Percentiles rank a stretch among this genome's conserved stretches.
phyloP scores from a whole-genome alignment of 2,888 invertebrate genomes.

The Drosophila mayaguana region DNA sequence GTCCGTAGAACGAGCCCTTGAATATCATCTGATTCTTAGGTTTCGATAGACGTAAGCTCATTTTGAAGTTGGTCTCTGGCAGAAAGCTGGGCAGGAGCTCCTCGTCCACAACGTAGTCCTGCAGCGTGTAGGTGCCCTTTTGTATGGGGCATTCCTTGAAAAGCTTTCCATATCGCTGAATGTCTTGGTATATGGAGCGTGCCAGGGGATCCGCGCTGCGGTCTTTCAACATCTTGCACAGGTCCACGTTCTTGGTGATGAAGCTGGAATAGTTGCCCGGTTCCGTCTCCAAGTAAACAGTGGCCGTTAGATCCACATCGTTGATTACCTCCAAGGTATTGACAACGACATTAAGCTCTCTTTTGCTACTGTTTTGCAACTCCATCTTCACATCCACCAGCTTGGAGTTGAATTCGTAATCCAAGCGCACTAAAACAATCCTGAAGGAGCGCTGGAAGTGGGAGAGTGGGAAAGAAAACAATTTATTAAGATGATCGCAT shows the following conservation, averaged over 20 bases:
- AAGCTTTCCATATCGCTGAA: slow-evolving; percentile 72
- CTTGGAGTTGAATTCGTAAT: slow-evolving; percentile 68
- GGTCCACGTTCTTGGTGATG: slow-evolving; percentile 63
- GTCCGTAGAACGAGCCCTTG: slow-evolving; percentile 66
- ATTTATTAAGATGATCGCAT: neutral
- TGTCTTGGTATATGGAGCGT: slow-evolving; percentile 72
- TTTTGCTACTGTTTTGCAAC: slow-evolving; percentile 69
- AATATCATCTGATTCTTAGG: slow-evolving; percentile 59
- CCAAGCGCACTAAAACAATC: slow-evolving; percentile 70
- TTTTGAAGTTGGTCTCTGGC: slow-evolving; percentile 76
- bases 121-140: slow-evolving; percentile 70
- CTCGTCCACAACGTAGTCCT: slow-evolving; percentile 78
- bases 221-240: slow-evolving; percentile 78
- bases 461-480: neutral
- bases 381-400: slow-evolving; percentile 66
- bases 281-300: slow-evolving; percentile 64
- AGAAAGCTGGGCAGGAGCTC: slow-evolving; percentile 81
- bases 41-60: slow-evolving; percentile 44
- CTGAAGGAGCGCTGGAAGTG: slow-evolving; percentile 77
- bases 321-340: slow-evolving; percentile 69
- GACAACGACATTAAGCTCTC: slow-evolving; percentile 58
- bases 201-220: slow-evolving; percentile 69
- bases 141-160: slow-evolving; percentile 78
- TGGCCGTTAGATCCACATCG: slow-evolving; percentile 63
- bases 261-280: slow-evolving; percentile 70